phyloP scores from a whole-genome alignment of 2,113 vertebrate species.

The Cyprinus carpio region DNA sequence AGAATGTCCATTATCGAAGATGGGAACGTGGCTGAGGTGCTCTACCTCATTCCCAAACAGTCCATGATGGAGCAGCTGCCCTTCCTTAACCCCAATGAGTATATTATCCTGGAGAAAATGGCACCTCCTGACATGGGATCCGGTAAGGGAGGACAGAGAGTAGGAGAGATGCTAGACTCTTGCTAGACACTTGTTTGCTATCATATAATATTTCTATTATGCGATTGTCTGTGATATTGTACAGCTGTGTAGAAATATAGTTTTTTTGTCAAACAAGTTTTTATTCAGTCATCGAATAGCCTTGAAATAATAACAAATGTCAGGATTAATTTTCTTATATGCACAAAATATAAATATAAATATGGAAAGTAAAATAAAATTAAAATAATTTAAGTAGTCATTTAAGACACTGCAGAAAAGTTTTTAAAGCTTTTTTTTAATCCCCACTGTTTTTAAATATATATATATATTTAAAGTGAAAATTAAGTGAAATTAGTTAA shows the following conservation, averaged over 20 bases:
- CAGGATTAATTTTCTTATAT: too few species aligned
- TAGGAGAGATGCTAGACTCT: not conserved
- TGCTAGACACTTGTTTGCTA: not conserved
- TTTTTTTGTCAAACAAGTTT: too few species aligned
- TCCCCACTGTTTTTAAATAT: too few species aligned
- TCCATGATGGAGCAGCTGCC: slow-evolving; percentile 84
- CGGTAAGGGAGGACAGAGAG: slow-evolving; percentile 58
- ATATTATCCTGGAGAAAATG: slow-evolving; percentile 78
- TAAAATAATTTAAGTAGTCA: too few species aligned
- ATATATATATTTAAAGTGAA: too few species aligned
- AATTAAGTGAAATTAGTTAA: not conserved
- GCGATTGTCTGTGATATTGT: not conserved
- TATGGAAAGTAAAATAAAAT: too few species aligned
- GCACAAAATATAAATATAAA: too few species aligned
- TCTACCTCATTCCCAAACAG: slow-evolving; percentile 80
- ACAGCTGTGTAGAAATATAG: not conserved
- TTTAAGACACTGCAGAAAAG: too few species aligned
- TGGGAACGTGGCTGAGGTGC: slow-evolving; percentile 75
- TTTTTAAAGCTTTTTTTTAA: not conserved
- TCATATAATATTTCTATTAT: not conserved
- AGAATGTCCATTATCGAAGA: slow-evolving; percentile 83
- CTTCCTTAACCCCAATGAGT: slow-evolving; percentile 80
- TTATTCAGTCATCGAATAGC: too few species aligned
- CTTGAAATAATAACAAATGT: too few species aligned
- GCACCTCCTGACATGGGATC: slow-evolving; percentile 65